A percentile compares a stretch with the other conserved stretches of the same genome.
Evolutionary conservation across 1,140 invertebrate genomes (phyloP).

Genomic region (Branchinecta lindahli): DNA sequence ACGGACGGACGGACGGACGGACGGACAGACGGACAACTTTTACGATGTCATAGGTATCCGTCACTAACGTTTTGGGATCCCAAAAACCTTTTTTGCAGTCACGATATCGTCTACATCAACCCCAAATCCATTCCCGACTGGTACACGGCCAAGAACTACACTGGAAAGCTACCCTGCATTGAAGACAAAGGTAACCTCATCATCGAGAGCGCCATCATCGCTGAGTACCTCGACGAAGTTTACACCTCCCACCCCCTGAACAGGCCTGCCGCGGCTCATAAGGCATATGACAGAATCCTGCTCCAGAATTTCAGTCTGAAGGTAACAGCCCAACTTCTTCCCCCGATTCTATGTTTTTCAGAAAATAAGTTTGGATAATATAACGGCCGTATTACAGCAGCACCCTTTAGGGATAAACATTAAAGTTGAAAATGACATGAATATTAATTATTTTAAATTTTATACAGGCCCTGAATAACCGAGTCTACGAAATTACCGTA

Average conservation of each 20-base stretch:
- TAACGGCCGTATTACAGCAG: no score
- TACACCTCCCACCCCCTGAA: constrained; percentile 47
- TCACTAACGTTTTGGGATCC: no score
- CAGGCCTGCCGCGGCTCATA: constrained; percentile 51
- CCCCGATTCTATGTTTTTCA: no score
- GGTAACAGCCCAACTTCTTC: neutral
- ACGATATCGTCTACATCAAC: constrained; percentile 69
- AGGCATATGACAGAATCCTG: constrained; percentile 62
- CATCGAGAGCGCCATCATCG: constrained; percentile 62
- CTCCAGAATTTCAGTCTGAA: constrained; percentile 44
- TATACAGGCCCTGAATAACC: no score
- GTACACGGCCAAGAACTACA: constrained; percentile 49
- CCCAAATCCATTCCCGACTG: constrained; percentile 70
- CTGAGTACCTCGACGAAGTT: constrained; percentile 66
- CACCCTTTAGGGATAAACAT: no score
- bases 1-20: no score
- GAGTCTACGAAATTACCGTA: no score
- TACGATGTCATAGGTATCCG: no score
- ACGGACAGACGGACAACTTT: no score
- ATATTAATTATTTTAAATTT: no score
- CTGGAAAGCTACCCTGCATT: constrained; percentile 64
- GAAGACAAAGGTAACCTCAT: constrained; percentile 45
- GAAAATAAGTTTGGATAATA: no score
- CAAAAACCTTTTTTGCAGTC: constrained; percentile 36
- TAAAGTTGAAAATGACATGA: no score